These are phyloP conservation scores for Vulpes ferrilata DNA, from an alignment of 2,113 vertebrate genomes.

Conservation along the genomic window DNA sequence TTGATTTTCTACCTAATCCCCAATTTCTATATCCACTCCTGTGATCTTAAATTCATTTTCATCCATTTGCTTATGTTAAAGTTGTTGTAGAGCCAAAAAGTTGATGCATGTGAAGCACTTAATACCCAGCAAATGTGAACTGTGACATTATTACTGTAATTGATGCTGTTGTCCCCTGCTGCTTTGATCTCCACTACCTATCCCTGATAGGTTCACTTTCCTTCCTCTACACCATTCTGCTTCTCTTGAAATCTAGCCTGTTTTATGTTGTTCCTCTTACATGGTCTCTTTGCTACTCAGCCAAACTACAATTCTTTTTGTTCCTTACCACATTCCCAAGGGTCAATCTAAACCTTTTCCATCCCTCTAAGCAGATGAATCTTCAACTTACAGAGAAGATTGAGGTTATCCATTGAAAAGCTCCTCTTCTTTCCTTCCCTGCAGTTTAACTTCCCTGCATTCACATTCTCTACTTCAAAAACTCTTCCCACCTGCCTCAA, in stretches of 20 bases:
- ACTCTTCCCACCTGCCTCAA: not conserved
- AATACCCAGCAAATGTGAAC: not conserved
- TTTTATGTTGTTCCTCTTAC: constrained; percentile 4
- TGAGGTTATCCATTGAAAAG: not conserved
- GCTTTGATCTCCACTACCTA: not conserved
- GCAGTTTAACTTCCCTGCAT: not conserved
- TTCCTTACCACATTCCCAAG: not conserved
- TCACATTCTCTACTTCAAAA: not conserved
- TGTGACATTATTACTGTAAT: not conserved
- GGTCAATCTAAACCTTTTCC: not conserved
- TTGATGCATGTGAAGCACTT: not conserved
- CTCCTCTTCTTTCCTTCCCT: not conserved
- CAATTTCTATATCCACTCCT: not conserved
- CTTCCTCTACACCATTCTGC: not conserved
- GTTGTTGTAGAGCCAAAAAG: not conserved
- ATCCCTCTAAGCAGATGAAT: not conserved
- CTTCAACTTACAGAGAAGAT: not conserved
- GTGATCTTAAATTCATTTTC: constrained; percentile 40
- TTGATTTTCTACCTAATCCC: constrained; percentile 24
- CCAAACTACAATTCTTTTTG: constrained; percentile 20
- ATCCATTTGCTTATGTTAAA: constrained; percentile 24
- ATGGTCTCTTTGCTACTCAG: not conserved
- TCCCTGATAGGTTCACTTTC: not conserved
- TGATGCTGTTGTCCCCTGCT: not conserved
- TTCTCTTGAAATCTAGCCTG: not conserved